phyloP scores from a whole-genome alignment of 2,888 invertebrate genomes.

The Cataglyphis livida region DNA sequence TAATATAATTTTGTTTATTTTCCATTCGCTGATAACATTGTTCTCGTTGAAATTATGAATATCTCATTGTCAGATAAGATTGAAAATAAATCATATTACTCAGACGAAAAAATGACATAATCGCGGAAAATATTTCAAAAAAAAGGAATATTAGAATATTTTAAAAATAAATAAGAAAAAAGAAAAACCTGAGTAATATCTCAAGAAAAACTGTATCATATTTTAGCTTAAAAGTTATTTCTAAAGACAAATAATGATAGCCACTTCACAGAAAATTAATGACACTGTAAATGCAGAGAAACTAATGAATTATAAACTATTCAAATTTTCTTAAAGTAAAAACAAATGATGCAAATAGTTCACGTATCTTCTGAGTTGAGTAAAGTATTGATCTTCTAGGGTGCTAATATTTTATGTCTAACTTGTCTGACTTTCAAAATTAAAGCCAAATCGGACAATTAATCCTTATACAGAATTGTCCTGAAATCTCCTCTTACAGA shows the following conservation, averaged over 20 bases:
- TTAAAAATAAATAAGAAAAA: slow-evolving; percentile 69
- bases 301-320: slow-evolving; percentile 23
- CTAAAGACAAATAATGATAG: slow-evolving; percentile 56
- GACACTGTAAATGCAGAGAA: slow-evolving; percentile 9
- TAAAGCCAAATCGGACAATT: slow-evolving; percentile 28
- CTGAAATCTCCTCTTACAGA: neutral
- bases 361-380: slow-evolving; percentile 16
- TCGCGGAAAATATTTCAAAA: slow-evolving; percentile 50
- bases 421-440: slow-evolving; percentile 40
- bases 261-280: neutral
- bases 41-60: no score
- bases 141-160: slow-evolving; percentile 50
- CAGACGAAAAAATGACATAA: no score
- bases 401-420: slow-evolving; percentile 35
- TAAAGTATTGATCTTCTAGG: slow-evolving; percentile 30
- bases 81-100: neutral
- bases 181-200: slow-evolving; percentile 62
- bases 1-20: no score
- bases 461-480: slow-evolving; percentile 27
- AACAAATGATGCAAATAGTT: slow-evolving; percentile 24
- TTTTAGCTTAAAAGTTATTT: slow-evolving; percentile 37
- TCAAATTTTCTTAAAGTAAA: slow-evolving; percentile 22
- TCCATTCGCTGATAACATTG: no score
- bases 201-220: slow-evolving; percentile 33
- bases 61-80: no score